Evolutionary conservation across 2,113 vertebrate species (phyloP).

Genomic region (Ochotona princeps): DNA sequence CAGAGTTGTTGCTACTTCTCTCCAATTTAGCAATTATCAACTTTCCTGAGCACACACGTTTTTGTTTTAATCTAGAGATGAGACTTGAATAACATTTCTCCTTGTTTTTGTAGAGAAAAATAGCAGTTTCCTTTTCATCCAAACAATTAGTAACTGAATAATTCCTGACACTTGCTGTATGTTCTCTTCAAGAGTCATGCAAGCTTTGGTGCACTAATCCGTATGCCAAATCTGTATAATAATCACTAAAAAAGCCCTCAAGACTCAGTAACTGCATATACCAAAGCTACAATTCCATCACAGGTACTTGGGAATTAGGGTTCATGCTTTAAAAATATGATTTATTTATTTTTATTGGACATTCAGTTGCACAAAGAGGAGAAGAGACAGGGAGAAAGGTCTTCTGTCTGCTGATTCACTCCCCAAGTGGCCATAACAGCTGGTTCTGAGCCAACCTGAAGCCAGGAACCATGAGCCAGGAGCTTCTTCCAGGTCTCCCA

Average conservation of each 20-base stretch:
- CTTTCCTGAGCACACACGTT: background rate
- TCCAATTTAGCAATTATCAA: background rate
- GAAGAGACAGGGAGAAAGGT: too few species aligned
- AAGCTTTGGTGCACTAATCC: background rate
- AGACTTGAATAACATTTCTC: background rate
- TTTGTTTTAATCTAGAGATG: background rate
- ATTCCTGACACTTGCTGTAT: background rate
- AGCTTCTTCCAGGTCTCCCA: too few species aligned
- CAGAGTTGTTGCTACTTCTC: background rate
- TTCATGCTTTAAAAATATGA: background rate
- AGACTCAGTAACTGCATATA: background rate
- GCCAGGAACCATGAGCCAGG: too few species aligned
- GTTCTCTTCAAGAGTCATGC: background rate
- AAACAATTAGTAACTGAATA: background rate
- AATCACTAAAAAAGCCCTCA: background rate
- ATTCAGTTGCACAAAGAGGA: too few species aligned
- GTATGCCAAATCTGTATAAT: background rate
- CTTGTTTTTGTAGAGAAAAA: background rate
- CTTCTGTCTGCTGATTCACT: too few species aligned
- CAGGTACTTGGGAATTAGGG: background rate
- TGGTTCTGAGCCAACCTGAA: too few species aligned
- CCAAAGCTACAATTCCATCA: background rate
- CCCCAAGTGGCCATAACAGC: too few species aligned
- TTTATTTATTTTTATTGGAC: too few species aligned
- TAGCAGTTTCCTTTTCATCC: background rate